phyloP scores from a whole-genome alignment of 2,797 vertebrate genomes.

The Carapus acus region DNA sequence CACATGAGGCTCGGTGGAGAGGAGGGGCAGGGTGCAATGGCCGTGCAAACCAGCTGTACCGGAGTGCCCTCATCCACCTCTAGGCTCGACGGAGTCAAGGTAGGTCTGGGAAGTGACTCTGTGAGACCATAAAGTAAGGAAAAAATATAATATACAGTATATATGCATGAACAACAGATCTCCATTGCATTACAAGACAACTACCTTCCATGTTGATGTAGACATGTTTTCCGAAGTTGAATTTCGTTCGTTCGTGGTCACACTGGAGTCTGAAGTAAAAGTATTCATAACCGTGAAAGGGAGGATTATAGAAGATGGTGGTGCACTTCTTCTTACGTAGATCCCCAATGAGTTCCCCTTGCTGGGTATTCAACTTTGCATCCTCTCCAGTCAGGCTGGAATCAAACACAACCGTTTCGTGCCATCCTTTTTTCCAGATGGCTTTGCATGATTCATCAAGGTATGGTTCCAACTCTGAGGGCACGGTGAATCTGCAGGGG shows the following conservation, averaged over 20 bases:
- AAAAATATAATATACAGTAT: background rate
- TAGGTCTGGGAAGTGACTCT: conserved; percentile 50
- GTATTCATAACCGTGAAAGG: conserved; percentile 16
- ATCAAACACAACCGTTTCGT: conserved; percentile 53
- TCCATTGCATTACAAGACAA: background rate
- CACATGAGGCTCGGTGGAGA: conserved; percentile 58
- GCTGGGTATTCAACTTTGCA: conserved; percentile 24
- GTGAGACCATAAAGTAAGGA: conserved; percentile 12
- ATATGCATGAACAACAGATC: fast-evolving
- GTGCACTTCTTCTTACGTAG: conserved; percentile 59
- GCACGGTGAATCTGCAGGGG: conserved; percentile 54
- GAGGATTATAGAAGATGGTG: conserved; percentile 57
- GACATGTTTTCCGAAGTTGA: conserved; percentile 38
- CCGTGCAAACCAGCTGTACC: conserved; percentile 55
- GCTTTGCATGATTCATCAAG: conserved; percentile 50
- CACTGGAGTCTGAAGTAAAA: conserved; percentile 65
- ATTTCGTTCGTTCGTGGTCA: conserved; percentile 38
- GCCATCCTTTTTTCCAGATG: conserved; percentile 58
- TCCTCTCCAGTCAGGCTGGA: conserved; percentile 44
- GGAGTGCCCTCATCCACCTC: conserved; percentile 55
- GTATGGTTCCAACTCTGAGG: conserved; percentile 7
- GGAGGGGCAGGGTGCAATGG: conserved; percentile 47
- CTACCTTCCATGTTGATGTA: conserved; percentile 44
- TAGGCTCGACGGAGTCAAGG: conserved; percentile 37
- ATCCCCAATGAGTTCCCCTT: conserved; percentile 54